phyloP scores from a whole-genome alignment of 2,113 vertebrate species.

The Stegostoma tigrinum region DNA sequence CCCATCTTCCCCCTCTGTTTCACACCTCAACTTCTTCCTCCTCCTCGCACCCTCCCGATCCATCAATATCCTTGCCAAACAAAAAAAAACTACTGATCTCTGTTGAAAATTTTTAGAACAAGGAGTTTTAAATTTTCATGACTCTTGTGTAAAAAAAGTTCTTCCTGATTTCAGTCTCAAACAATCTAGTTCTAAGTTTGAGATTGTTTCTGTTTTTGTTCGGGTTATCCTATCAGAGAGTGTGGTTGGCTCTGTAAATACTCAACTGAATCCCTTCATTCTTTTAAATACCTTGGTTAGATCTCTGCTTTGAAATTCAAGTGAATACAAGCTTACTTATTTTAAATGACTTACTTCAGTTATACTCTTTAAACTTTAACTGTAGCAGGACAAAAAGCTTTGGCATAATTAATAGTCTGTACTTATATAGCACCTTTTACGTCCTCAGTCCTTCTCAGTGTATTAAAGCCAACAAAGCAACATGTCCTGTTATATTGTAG shows the following conservation, averaged over 20 bases:
- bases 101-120: not conserved
- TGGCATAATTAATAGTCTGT: not conserved
- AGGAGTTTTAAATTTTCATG: not conserved
- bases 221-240: not conserved
- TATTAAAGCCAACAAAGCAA: too few relatives aligned
- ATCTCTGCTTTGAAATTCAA: not conserved
- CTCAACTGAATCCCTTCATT: not conserved
- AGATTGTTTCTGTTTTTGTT: not conserved
- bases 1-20: not conserved
- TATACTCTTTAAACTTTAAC: not conserved
- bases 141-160: not conserved
- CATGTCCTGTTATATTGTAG: not conserved
- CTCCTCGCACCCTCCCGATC: not conserved
- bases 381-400: not conserved
- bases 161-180: not conserved
- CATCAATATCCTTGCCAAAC: not conserved
- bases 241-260: not conserved
- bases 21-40: too few relatives aligned
- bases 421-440: not conserved
- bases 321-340: not conserved
- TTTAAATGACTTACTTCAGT: not conserved
- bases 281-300: not conserved
- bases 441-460: not conserved
- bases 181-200: not conserved
- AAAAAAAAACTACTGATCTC: not conserved